phyloP scores from a whole-genome alignment of 1,140 invertebrate species.

The Hylaeus anthracinus region DNA sequence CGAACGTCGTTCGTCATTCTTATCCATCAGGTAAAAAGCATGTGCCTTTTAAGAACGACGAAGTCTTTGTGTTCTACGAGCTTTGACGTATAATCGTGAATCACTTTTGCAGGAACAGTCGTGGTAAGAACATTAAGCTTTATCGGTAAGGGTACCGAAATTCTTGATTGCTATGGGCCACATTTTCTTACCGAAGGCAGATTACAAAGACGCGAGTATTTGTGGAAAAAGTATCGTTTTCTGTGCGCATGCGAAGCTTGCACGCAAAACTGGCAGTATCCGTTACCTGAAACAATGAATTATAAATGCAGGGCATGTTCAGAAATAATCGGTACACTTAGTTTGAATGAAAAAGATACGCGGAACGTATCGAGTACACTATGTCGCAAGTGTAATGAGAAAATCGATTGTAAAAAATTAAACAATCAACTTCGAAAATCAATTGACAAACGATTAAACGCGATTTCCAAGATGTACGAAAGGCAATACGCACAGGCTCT shows the following conservation, averaged over 20 bases:
- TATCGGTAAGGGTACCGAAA: constrained; percentile 81
- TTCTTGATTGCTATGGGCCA: constrained; percentile 84
- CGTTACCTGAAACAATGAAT: constrained; percentile 51
- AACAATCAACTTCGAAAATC: constrained; percentile 66
- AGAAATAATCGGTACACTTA: background rate
- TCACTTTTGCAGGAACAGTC: constrained; percentile 70
- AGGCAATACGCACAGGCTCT: constrained; percentile 73
- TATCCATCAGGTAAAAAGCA: constrained; percentile 71
- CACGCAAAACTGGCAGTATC: constrained; percentile 78
- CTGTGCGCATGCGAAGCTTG: constrained; percentile 83
- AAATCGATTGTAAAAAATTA: constrained; percentile 62
- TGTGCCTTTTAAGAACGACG: background rate
- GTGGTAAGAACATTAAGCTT: constrained; percentile 81
- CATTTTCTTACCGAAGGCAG: constrained; percentile 79
- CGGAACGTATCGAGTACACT: background rate
- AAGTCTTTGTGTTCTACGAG: background rate
- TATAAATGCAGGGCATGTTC: constrained; percentile 66
- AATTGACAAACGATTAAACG: constrained; percentile 67
- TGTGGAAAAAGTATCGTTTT: constrained; percentile 83
- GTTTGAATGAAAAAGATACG: background rate
- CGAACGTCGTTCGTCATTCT: constrained; percentile 82
- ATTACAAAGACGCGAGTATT: constrained; percentile 74
- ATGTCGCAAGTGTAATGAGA: constrained; percentile 62
- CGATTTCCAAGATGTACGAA: constrained; percentile 73
- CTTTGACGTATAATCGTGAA: constrained; percentile 8